Percentiles rank a stretch among this genome's conserved stretches.
Conservation (phyloP, 2,888 invertebrate genomes). For the Leucophenga maculata region DNA sequence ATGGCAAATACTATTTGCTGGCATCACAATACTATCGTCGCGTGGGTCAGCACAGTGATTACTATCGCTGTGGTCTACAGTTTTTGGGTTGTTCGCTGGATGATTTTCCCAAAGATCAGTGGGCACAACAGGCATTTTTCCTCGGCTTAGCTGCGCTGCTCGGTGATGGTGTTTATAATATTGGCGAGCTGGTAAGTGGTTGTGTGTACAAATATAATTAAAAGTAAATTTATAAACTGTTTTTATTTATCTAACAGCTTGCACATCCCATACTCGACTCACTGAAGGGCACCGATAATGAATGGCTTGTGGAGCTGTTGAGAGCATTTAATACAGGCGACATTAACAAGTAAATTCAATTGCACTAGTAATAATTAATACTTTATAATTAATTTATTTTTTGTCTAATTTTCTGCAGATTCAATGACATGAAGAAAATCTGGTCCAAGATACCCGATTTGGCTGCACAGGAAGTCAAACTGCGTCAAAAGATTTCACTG, state of each 20-base stretch:
- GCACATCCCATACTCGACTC: constrained; percentile 95
- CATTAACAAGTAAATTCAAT: constrained; percentile 75
- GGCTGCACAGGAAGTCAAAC: constrained; percentile 83
- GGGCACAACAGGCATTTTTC: constrained; percentile 88
- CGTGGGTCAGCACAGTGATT: constrained; percentile 90
- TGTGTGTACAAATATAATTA: neutral
- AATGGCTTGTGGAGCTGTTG: constrained; percentile 90
- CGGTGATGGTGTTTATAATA: constrained; percentile 96
- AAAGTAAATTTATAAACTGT: neutral
- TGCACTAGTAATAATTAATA: neutral
- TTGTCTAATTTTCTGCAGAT: constrained; percentile 66
- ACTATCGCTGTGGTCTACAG: constrained; percentile 94
- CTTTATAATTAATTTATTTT: neutral
- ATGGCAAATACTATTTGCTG: constrained; percentile 93
- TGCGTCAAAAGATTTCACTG: constrained; percentile 94
- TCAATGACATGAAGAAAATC: constrained; percentile 77
- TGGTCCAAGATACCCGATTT: constrained; percentile 90
- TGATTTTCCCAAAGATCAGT: constrained; percentile 78
- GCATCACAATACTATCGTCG: constrained; percentile 92
- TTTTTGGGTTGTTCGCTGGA: constrained; percentile 83
- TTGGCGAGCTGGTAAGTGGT: constrained; percentile 88
- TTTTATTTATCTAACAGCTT: constrained; percentile 73
- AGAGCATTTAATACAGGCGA: constrained; percentile 91
- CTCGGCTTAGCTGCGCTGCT: constrained; percentile 94
- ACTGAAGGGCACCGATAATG: constrained; percentile 83